phyloP scores from a whole-genome alignment of 2,888 invertebrate species.

The Dromius quadrimaculatus region DNA sequence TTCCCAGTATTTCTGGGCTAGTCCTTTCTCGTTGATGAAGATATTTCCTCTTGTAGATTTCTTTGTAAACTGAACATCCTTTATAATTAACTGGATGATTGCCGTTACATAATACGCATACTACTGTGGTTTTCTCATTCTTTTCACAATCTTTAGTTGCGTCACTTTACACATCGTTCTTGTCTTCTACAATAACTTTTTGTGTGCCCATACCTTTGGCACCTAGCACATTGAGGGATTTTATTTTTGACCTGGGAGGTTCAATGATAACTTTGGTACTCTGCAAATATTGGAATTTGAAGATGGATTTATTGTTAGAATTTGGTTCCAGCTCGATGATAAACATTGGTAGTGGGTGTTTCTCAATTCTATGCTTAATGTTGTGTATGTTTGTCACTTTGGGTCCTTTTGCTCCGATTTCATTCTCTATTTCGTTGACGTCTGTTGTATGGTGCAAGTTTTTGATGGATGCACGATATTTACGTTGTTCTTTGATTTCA shows the following conservation, averaged over 20 bases:
- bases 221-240: constrained; percentile 38
- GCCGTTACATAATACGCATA: no score
- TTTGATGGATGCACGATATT: constrained; percentile 25
- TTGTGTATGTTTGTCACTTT: constrained; percentile 37
- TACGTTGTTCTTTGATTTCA: constrained; percentile 34
- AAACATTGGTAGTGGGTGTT: constrained; percentile 29
- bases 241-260: constrained; percentile 6
- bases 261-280: background rate
- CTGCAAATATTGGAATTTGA: background rate
- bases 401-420: constrained; percentile 21
- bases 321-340: constrained; percentile 18
- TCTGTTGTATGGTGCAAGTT: constrained; percentile 33
- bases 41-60: no score
- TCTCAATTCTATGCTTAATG: constrained; percentile 23
- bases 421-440: constrained; percentile 7
- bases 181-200: constrained; percentile 48
- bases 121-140: no score
- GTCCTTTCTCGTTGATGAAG: no score
- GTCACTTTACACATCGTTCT: background rate
- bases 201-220: constrained; percentile 57
- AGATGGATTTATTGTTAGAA: constrained; percentile 15
- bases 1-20: no score
- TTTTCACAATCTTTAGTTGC: no score
- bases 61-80: no score
- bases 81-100: no score